Base-by-base conservation (phyloP, 2,113 vertebrate species). In the Canis aureus region DNA sequence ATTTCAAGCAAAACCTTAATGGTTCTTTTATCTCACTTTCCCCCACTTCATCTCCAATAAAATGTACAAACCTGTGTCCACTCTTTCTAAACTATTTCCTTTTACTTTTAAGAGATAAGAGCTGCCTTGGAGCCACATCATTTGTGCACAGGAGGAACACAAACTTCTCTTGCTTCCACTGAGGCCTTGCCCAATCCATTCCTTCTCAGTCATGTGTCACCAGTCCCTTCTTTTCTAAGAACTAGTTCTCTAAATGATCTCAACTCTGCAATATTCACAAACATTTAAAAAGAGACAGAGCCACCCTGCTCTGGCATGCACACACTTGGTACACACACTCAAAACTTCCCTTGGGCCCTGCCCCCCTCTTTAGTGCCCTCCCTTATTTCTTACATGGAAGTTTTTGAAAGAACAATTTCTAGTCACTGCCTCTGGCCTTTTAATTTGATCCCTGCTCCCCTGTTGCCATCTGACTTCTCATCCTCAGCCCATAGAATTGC, bases 281-380 rank as follows among this genome's bases (percentile, higher is more conserved):
- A 74, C 38, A 15, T 13, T 19, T 73, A 35, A 64, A 57, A 66
- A 1, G 22, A 66, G 62, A 55, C 25, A 38, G 4, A 84, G 16
- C 12, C 35, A 5, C 11, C 22, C 0, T 57, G 19, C 17, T 11
- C 25, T 84, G 25, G 51, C 20, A 55, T 49, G 15, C 8, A 5
- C 1, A 8, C 17, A 12, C 27, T 11, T 20, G 35, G 35, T 12
- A 13, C 1, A 4, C 13, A 10, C 49, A 59, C 12, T 49, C 7
- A 1, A 16, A 35, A 9, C 4, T n/a, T 13, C 4, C 8, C 3
- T 66, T 11, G 8, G 10, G 25, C 6, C 2, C 2, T 19, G 12
- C 23, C 11, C 16, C 6, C 9, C 9, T 11, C 8, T 35, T 32
- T 3, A 32, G n/a, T 8, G 1, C 1, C 11, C 5, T 12, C 55